phyloP scores from a whole-genome alignment of 2,888 invertebrate species.

The Agrenia bidenticulata region DNA sequence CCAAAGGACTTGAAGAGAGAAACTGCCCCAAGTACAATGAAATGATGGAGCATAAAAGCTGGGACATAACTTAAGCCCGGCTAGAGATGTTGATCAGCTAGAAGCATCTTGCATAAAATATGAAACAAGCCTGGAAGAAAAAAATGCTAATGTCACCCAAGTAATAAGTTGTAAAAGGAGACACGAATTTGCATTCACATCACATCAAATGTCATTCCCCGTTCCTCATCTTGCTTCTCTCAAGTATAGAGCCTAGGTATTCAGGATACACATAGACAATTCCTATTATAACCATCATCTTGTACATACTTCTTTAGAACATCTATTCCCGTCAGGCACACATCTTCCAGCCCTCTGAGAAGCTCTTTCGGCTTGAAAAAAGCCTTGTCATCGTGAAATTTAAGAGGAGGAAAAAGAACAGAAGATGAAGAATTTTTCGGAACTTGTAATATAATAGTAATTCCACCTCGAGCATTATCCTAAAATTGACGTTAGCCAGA shows the following conservation, averaged over 20 bases:
- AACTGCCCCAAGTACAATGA: slow-evolving; percentile 6
- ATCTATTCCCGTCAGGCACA: slow-evolving; percentile 11
- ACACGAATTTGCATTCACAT: slow-evolving; percentile 29
- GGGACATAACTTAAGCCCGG: neutral
- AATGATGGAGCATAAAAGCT: slow-evolving; percentile 9
- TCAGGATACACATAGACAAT: too few species aligned
- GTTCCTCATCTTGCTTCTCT: slow-evolving; percentile 1
- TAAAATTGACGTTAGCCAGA: slow-evolving; percentile 15
- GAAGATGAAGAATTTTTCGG: neutral
- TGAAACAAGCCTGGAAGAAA: slow-evolving; percentile 20
- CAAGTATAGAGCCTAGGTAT: neutral
- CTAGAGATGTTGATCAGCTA: neutral
- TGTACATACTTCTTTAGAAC: too few species aligned
- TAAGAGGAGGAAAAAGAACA: neutral
- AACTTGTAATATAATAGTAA: neutral
- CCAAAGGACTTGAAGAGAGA: neutral
- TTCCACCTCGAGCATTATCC: slow-evolving; percentile 5
- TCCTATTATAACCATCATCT: too few species aligned
- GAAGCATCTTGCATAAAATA: slow-evolving; percentile 22
- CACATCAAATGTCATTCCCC: slow-evolving; percentile 31
- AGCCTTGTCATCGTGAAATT: neutral
- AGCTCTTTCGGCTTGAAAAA: neutral
- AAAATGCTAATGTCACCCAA: slow-evolving; percentile 21
- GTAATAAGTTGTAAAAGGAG: slow-evolving; percentile 23
- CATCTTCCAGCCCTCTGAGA: neutral